Evolutionary conservation across 2,797 vertebrate genomes (phyloP), one percentile per base, ranked within the genome.

Genomic region (Acomys russatus): DNA sequence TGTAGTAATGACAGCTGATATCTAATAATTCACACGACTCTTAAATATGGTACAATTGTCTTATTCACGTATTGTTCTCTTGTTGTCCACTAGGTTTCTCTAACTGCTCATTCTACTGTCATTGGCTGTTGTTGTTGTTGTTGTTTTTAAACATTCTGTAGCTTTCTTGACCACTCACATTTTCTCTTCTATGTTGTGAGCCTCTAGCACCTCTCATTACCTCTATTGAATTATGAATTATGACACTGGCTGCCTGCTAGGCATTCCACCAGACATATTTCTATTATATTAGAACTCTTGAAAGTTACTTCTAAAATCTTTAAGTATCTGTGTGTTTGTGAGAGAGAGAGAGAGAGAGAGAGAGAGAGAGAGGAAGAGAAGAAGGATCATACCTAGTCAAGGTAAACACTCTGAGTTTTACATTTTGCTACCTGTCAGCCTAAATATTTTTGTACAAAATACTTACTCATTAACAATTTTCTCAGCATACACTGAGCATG

Each of bases 381-480:
- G 44, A 44, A 44, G 44, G 23, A 64, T 88, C 94, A n/a, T n/a
- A 94, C n/a, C 56, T 51, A 44, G 10, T 59, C 20, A 35, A 56
- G 33, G 28, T 82, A 59, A 64, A 83, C 1, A 4, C 8, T 66
- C 23, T 64, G n/a, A 15, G 49, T 61, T 86, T 92, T 63, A 88
- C 77, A 17, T 9, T 15, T 73, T 86, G 76, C 51, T 90, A 51
- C 6, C 4, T 80, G 73, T 84, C 38, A 78, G 86, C 56, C 17
- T 89, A 83, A 73, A 44, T 83, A 35, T 79, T 84, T 76, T 83
- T 63, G 25, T 30, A 71, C 15, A 35, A 87, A 71, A 17, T 51
- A 56, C 44, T 61, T 90, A n/a, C 54, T 91, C 68, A 54, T 63
- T 86, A 9, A 68, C 22, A 61, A 25, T 14, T 38, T 61, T 22